Evolutionary conservation across 2,797 vertebrate genomes (phyloP), one percentile per base, ranked within the genome.

Genomic region (Sebastes matsubarae): DNA sequence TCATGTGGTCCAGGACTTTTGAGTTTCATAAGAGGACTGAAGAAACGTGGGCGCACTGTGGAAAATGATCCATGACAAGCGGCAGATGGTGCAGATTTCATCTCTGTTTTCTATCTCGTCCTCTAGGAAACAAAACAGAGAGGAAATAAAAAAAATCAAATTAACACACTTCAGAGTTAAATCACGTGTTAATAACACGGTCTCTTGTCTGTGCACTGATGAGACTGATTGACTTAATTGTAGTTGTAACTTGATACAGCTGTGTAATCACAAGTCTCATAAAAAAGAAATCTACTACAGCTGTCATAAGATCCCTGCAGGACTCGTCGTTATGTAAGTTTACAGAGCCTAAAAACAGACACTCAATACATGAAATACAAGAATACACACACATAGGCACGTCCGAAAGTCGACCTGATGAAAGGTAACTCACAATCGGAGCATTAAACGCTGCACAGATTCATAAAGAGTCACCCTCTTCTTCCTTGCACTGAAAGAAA

Each of bases 201-300:
- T 68, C n/a, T 61, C 22, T 54, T 55, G 67, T 68, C 25, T 24
- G 25, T 42, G 58, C 14, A 11, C 27, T 63, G 72, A 77, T 27
- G 63, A 22, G 61, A 36, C 57, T 72, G 63, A 73, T 68, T 74
- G 65, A 57, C 32, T 55, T 68, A 73, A 85, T 50, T 80, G 55
- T n/a, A 52, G 68, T 22, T 81, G 77, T 77, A 88, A 87, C 27
- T 25, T 81, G 68, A 88, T 79, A 57, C 12, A 55, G 64, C 11
- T 61, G 79, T 59, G 52, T 60, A 57, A 72, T 72, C 54, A 66
- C 25, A 59, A 14, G 61, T 58, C 46, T 85, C 32, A 63, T 29
- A 64, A 82, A 69, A 88, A 81, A 36, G 79, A 36, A 36, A 82
- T 85, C 66, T 83, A 83, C 79, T 71, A 82, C 85, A 88, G 73